These are phyloP conservation scores for Pandion haliaetus DNA, from an alignment of 2,113 vertebrate species.

Conservation along the genomic window DNA sequence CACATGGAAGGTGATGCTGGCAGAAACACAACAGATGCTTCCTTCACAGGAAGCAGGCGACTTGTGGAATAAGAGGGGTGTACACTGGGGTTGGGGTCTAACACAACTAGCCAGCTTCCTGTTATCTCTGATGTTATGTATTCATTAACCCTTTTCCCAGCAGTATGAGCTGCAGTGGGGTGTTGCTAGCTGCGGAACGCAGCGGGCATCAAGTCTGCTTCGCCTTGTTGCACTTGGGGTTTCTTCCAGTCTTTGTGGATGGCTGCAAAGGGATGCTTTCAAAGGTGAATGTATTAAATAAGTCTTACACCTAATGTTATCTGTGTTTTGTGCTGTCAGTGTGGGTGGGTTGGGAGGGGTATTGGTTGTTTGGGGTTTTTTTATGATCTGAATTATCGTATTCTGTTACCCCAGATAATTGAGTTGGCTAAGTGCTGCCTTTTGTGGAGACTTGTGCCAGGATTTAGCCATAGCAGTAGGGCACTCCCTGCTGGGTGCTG, in stretches of 20 bases:
- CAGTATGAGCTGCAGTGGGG: background rate
- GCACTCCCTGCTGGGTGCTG: background rate
- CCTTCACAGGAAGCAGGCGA: background rate
- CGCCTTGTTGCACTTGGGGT: background rate
- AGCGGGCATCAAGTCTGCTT: background rate
- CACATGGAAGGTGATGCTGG: background rate
- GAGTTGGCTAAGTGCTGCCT: background rate
- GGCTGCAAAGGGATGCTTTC: background rate
- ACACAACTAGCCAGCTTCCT: background rate
- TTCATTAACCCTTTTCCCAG: background rate
- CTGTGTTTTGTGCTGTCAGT: background rate
- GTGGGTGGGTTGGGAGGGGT: background rate
- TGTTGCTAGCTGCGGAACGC: background rate
- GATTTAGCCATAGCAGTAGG: background rate
- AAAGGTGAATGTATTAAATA: background rate
- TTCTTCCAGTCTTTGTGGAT: background rate
- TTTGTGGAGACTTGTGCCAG: background rate
- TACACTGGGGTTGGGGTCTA: background rate
- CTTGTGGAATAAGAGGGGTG: background rate
- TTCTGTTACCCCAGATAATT: background rate
- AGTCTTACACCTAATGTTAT: background rate
- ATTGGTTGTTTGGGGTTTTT: background rate
- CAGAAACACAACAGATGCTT: background rate
- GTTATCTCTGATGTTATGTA: background rate
- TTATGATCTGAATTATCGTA: background rate